Conservation (phyloP, 2,888 invertebrate species). For the Oeneis ivallda region DNA sequence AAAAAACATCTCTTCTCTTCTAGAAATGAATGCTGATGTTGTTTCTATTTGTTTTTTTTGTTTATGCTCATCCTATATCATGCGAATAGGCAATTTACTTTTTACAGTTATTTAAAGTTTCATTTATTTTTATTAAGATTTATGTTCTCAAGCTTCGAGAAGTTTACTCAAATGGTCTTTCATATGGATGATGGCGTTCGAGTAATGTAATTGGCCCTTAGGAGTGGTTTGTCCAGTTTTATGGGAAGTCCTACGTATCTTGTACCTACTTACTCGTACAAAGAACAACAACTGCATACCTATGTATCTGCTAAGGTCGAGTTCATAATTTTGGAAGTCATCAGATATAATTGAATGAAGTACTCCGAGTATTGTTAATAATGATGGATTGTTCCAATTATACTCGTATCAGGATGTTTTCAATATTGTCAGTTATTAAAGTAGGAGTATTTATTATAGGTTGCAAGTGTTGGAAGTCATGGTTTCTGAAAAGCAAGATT, state of each 20-base stretch:
- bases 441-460: neutral
- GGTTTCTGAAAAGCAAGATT: neutral
- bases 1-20: too few species aligned
- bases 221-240: constrained; percentile 32
- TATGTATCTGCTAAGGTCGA: neutral
- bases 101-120: neutral
- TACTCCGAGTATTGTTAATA: neutral
- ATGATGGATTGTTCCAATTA: constrained; percentile 6
- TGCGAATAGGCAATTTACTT: too few species aligned
- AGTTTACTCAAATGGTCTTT: neutral
- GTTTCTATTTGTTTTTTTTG: too few species aligned
- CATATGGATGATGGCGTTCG: neutral
- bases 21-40: too few species aligned
- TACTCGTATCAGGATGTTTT: too few species aligned
- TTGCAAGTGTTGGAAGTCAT: too few species aligned
- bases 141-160: neutral
- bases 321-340: constrained; percentile 4
- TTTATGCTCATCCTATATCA: too few species aligned
- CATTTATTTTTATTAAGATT: neutral
- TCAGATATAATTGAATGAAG: constrained; percentile 10
- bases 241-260: constrained; percentile 31
- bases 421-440: neutral
- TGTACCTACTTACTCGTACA: constrained; percentile 14
- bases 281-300: constrained; percentile 8
- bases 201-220: constrained; percentile 23